These are phyloP conservation scores for Passer montanus DNA, from an alignment of 2,113 vertebrate genomes.

Conservation along the genomic window DNA sequence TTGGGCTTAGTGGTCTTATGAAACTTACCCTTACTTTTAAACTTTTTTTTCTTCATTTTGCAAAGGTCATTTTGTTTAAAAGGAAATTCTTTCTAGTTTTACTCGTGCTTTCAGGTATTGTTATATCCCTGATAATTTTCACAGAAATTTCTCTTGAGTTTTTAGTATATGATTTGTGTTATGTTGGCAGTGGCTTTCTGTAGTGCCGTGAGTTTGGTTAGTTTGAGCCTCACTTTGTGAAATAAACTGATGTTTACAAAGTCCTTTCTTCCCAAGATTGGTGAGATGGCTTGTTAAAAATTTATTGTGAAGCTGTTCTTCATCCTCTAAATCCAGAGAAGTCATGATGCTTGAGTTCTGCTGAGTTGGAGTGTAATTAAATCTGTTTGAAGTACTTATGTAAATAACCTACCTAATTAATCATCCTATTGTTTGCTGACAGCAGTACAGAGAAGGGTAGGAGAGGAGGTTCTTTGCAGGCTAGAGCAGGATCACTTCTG, in stretches of 20 bases:
- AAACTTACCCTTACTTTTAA: background rate
- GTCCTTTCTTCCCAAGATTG: background rate
- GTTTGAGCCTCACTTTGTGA: background rate
- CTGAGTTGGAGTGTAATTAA: background rate
- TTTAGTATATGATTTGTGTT: background rate
- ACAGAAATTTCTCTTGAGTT: background rate
- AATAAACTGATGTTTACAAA: background rate
- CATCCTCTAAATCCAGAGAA: background rate
- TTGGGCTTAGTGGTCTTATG: background rate
- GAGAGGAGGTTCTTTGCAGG: background rate
- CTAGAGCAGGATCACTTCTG: background rate
- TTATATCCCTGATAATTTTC: background rate
- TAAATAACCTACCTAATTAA: background rate
- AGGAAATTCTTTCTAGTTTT: background rate
- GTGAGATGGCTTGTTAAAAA: background rate
- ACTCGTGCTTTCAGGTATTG: background rate
- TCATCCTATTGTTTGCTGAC: background rate
- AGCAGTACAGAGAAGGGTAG: background rate
- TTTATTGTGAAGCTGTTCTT: background rate
- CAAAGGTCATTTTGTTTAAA: background rate
- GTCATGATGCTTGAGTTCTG: background rate
- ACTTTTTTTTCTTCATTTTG: background rate
- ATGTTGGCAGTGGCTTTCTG: background rate
- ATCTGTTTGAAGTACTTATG: background rate
- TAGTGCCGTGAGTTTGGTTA: background rate